Evolutionary conservation across 1,140 invertebrate genomes (phyloP), one percentile per base, ranked within the genome.

Genomic region (Drosophila takahashii): DNA sequence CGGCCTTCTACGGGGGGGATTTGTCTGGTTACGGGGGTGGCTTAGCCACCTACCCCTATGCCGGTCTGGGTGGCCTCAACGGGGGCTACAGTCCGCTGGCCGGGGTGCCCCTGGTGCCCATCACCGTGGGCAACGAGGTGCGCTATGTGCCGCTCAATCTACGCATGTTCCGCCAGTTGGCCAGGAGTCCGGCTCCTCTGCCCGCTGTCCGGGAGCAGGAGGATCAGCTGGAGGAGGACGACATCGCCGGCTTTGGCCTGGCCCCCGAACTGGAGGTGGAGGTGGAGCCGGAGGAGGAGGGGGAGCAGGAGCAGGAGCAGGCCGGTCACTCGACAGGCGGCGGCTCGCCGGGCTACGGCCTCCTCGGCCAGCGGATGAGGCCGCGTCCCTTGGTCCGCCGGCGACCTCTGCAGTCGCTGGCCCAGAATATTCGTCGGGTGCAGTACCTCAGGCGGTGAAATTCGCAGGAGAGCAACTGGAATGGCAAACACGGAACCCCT

Each of bases 51-150:
- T 22, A 22, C 22, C 22, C 22, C n/a, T 59, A 36, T n/a, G n/a
- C 11, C 7, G 57, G 47, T 1, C 7, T 56, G 7, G n/a, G 16
- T 1, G 59, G 37, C 7, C 11, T 34, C 5, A 41, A 7, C 29
- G 54, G 34, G 0, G 71, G 41, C 5, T 48, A 27, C 4, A 4
- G 44, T 2, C 16, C 44, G 4, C 58, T 60, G 11, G 34, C 42
- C 4, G 42, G 18, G 0, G 53, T 87, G 3, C 83, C 83, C 1
- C 18, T 86, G n/a, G 81, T 86, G 8, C 81, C 81, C 5, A 44
- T 86, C 16, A 79, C 74, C 8, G 36, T 87, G 32, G 80, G 80
- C 61, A 86, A 87, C 48, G 69, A 81, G 3, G 83, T 86, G 34
- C 57, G 64, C 22, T 86, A 86, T 41, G 70, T 87, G 3, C 83